A percentile compares a stretch with the other conserved stretches of the same genome.
Evolutionary conservation across 2,888 invertebrate species (phyloP).

Genomic region (Geotrupes spiniger): DNA sequence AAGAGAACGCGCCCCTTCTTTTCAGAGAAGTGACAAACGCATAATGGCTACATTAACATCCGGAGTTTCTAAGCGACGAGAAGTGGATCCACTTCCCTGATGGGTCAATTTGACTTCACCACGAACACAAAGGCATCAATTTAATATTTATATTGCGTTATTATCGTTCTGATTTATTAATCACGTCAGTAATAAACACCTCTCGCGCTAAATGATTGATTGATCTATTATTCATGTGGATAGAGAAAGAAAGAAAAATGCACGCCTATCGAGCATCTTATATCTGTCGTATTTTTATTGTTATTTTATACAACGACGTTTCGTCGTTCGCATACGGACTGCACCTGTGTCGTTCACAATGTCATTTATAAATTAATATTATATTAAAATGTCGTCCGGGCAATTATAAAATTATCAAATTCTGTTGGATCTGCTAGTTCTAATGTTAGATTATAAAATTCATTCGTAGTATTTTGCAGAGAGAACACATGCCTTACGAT

Average conservation of each 20-base stretch:
- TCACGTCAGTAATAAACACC: constrained; percentile 37
- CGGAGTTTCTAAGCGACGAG: constrained; percentile 3
- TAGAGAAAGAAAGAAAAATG: background rate
- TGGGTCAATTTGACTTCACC: constrained; percentile 4
- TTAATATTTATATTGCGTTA: constrained; percentile 35
- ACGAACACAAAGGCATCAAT: constrained; percentile 27
- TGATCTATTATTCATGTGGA: constrained; percentile 24
- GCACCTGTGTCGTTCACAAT: too few species aligned
- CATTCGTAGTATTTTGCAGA: constrained; percentile 3
- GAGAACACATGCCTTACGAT: background rate
- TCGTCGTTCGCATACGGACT: too few species aligned
- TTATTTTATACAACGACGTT: too few species aligned
- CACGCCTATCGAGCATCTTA: constrained; percentile 15
- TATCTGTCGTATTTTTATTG: too few species aligned
- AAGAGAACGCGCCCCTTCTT: constrained; percentile 1
- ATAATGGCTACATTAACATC: constrained; percentile 9
- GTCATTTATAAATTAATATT: too few species aligned
- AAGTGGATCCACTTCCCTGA: constrained; percentile 8
- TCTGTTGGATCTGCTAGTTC: too few species aligned
- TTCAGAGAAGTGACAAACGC: constrained; percentile 1
- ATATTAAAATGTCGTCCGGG: too few species aligned
- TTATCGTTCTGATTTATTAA: constrained; percentile 37
- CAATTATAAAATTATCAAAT: too few species aligned
- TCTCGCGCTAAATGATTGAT: constrained; percentile 29
- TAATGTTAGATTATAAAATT: too few species aligned